These are phyloP conservation scores for Oreotrochilus melanogaster DNA, from an alignment of 2,113 vertebrate genomes.

Conservation along the genomic window DNA sequence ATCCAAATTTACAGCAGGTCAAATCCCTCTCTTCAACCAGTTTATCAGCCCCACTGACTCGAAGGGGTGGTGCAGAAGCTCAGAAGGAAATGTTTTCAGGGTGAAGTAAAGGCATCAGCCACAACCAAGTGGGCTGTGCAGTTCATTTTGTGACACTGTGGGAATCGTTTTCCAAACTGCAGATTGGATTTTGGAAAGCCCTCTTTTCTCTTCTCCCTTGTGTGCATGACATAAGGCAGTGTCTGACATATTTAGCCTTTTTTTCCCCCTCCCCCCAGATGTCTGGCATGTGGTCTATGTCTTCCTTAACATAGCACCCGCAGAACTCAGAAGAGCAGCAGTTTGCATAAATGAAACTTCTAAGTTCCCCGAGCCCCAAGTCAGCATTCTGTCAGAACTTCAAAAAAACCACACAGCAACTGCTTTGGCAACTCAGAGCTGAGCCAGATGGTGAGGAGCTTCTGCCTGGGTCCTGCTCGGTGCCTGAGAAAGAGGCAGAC, in stretches of 20 bases:
- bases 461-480: neutral
- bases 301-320: neutral
- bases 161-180: conserved; percentile 28
- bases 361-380: conserved; percentile 27
- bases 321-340: conserved; percentile 19
- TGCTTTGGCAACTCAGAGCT: conserved; percentile 35
- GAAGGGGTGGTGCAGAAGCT: neutral
- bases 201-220: conserved; percentile 15
- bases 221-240: conserved; percentile 44
- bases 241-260: conserved; percentile 44
- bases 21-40: neutral
- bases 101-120: conserved; percentile 28
- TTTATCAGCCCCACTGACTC: neutral
- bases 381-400: conserved; percentile 52
- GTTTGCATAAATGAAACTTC: conserved; percentile 37
- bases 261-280: neutral
- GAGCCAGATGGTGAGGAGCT: conserved; percentile 19
- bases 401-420: conserved; percentile 61
- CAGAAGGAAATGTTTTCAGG: conserved; percentile 22
- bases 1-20: neutral
- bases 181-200: conserved; percentile 16
- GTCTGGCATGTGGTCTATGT: conserved; percentile 49
- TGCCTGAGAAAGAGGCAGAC: neutral
- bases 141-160: conserved; percentile 24
- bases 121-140: neutral